phyloP scores from a whole-genome alignment of 1,140 invertebrate species.

The Homarus americanus region DNA sequence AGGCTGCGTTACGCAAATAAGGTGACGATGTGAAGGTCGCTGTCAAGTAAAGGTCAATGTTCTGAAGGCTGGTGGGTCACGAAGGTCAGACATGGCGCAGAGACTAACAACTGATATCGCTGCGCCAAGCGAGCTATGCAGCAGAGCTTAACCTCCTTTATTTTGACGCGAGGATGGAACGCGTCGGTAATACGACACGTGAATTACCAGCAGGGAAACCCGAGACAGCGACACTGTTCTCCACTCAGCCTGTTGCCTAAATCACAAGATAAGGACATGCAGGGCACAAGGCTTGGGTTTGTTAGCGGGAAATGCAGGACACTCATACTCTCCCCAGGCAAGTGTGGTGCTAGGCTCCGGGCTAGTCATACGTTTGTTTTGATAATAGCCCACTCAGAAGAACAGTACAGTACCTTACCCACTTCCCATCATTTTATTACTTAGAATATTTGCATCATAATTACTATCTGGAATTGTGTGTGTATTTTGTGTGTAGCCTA shows the following conservation, averaged over 20 bases:
- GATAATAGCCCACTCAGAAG: background rate
- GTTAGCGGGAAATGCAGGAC: background rate
- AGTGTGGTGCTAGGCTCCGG: background rate
- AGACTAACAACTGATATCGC: slow-evolving; percentile 1
- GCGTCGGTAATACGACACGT: background rate
- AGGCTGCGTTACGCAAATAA: too few relatives aligned
- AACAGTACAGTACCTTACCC: too few relatives aligned
- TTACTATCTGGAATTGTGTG: too few relatives aligned
- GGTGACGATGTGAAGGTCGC: background rate
- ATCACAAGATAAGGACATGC: background rate
- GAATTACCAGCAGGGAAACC: background rate
- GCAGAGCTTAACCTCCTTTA: background rate
- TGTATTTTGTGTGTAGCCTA: too few relatives aligned
- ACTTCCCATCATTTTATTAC: background rate
- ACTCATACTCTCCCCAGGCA: background rate
- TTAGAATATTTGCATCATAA: too few relatives aligned
- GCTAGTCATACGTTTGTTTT: background rate
- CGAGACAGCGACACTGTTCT: background rate
- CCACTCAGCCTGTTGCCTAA: slow-evolving; percentile 8
- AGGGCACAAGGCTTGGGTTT: background rate
- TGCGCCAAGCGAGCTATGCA: background rate
- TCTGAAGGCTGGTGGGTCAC: background rate
- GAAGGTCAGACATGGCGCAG: background rate
- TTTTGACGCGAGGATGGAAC: background rate
- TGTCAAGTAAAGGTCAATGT: background rate